Evolutionary conservation across 2,797 vertebrate genomes (phyloP).

Genomic region (Syncerus caffer): DNA sequence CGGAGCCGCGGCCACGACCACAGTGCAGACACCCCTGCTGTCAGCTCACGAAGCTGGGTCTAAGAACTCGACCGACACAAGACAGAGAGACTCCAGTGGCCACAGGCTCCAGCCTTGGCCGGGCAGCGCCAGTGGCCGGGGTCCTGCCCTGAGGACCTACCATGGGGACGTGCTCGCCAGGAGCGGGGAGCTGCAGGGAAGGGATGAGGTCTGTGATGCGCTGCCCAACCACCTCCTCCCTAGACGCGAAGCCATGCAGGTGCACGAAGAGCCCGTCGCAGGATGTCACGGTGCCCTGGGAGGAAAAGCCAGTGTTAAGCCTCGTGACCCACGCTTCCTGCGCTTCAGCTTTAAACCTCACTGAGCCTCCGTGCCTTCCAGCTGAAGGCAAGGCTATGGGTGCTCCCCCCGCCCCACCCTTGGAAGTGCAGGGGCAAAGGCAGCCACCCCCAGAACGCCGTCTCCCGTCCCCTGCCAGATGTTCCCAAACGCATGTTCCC

Average conservation of each 20-base stretch:
- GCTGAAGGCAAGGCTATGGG: not conserved
- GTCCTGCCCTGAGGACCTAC: constrained; percentile 75
- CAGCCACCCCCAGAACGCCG: rapidly evolving
- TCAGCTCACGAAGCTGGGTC: not conserved
- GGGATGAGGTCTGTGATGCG: constrained; percentile 89
- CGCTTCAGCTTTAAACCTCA: not conserved
- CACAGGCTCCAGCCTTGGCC: not conserved
- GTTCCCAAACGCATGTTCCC: rapidly evolving
- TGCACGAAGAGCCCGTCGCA: constrained; percentile 91
- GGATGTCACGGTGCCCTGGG: constrained; percentile 88
- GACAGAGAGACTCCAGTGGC: not conserved
- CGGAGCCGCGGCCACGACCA: too few species aligned
- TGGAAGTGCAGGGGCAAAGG: not conserved
- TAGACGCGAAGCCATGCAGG: constrained; percentile 88
- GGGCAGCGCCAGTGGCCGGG: rapidly evolving
- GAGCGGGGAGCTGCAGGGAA: constrained; percentile 88
- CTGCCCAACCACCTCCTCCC: constrained; percentile 86
- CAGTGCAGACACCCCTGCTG: not conserved
- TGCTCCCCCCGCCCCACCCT: not conserved
- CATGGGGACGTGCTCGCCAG: constrained; percentile 87
- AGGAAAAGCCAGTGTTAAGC: not conserved
- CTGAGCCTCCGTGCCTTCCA: not conserved
- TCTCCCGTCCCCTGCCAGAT: rapidly evolving
- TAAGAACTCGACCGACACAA: not conserved
- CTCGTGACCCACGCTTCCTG: not conserved